phyloP scores from a whole-genome alignment of 2,113 vertebrate species.

The Recurvirostra avosetta region DNA sequence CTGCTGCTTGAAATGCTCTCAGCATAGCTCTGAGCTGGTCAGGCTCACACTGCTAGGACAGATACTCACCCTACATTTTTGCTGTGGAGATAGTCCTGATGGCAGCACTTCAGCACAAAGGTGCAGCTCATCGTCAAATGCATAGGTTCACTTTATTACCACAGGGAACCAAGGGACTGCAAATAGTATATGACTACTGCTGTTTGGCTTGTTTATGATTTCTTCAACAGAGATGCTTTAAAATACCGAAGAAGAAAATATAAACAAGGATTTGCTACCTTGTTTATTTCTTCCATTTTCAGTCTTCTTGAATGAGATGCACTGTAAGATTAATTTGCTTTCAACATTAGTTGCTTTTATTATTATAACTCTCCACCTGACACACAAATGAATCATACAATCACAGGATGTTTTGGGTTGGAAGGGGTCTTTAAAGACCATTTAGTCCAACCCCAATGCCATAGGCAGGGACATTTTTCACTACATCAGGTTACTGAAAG shows the following conservation, averaged over 20 bases:
- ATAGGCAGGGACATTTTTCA: not conserved
- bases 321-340: not conserved
- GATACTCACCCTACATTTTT: not conserved
- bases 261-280: not conserved
- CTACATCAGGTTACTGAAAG: not conserved
- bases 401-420: not conserved
- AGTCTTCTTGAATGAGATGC: not conserved
- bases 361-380: not conserved
- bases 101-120: not conserved
- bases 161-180: not conserved
- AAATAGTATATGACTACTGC: not conserved
- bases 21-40: not conserved
- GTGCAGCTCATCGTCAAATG: not conserved
- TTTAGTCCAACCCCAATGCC: not conserved
- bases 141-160: not conserved
- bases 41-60: not conserved
- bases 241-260: not conserved
- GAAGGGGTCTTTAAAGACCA: not conserved
- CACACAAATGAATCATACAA: not conserved
- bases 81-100: not conserved
- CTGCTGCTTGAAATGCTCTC: not conserved
- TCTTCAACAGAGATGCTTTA: not conserved
- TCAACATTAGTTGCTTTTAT: not conserved
- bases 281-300: not conserved
- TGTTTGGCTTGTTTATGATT: not conserved